Evolutionary conservation across 1,140 invertebrate species (phyloP).

Genomic region (Drosophila lowei): DNA sequence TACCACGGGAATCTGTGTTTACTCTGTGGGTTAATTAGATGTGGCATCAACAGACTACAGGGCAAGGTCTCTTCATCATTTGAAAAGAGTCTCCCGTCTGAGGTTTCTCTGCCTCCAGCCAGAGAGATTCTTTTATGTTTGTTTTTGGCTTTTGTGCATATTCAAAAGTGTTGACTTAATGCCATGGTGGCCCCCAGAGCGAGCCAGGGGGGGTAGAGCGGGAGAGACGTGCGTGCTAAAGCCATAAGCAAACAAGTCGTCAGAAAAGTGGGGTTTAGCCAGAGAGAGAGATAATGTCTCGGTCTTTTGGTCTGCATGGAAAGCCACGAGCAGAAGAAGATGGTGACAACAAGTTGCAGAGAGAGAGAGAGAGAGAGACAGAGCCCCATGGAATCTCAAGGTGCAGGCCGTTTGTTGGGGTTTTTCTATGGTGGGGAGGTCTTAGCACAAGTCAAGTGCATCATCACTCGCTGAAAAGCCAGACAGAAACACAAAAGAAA

Average conservation of each 20-base stretch:
- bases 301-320: slow-evolving; percentile 11
- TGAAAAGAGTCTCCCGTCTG: too few relatives aligned
- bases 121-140: slow-evolving; percentile 37
- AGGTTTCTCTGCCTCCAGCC: background rate
- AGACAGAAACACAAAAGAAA: slow-evolving; percentile 38
- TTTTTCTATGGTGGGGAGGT: slow-evolving; percentile 26
- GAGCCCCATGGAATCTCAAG: slow-evolving; percentile 51
- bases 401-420: slow-evolving; percentile 16
- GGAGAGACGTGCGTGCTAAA: slow-evolving; percentile 31
- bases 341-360: slow-evolving; percentile 44
- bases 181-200: slow-evolving; percentile 12
- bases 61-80: background rate
- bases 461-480: slow-evolving; percentile 22
- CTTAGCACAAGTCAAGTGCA: slow-evolving; percentile 69
- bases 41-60: slow-evolving; percentile 5
- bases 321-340: slow-evolving; percentile 22
- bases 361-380: slow-evolving; percentile 6
- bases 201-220: slow-evolving; percentile 3
- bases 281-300: background rate
- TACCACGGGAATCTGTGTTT: slow-evolving; percentile 26
- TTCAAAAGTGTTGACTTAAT: slow-evolving; percentile 50
- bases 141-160: slow-evolving; percentile 35
- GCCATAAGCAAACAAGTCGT: slow-evolving; percentile 49
- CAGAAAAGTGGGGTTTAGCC: background rate
- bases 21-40: slow-evolving; percentile 54